Conservation (phyloP, 2,113 vertebrate species). For the Platichthys flesus region DNA sequence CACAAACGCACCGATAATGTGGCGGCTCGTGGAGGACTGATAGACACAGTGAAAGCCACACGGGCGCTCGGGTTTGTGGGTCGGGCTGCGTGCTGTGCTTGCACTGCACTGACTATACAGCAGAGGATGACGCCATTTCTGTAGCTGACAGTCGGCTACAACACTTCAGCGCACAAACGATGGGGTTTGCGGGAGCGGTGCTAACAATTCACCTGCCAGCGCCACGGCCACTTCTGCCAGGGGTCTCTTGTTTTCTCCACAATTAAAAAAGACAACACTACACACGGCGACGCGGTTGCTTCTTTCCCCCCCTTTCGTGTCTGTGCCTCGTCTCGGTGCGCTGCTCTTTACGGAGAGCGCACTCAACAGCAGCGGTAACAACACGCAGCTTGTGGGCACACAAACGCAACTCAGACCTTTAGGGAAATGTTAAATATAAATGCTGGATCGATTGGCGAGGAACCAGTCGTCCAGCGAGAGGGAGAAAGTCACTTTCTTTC, state of each 20-base stretch:
- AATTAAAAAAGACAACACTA: background rate
- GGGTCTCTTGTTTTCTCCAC: too few relatives aligned
- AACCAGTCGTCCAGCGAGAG: background rate
- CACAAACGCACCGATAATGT: slow-evolving; percentile 30
- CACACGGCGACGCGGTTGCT: slow-evolving; percentile 10
- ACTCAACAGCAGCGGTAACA: too few relatives aligned
- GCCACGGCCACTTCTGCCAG: background rate
- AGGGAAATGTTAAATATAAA: background rate
- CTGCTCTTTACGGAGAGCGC: slow-evolving; percentile 46
- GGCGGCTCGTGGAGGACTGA: slow-evolving; percentile 1
- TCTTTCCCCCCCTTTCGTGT: slow-evolving; percentile 41
- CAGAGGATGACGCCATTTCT: slow-evolving; percentile 86
- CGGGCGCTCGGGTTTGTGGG: slow-evolving; percentile 26
- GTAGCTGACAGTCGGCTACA: slow-evolving; percentile 69
- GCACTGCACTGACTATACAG: slow-evolving; percentile 73
- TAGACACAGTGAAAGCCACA: background rate
- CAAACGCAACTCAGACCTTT: background rate
- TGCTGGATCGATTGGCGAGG: background rate
- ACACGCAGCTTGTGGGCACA: background rate
- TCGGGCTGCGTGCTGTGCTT: slow-evolving; percentile 47
- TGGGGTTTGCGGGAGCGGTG: slow-evolving; percentile 5
- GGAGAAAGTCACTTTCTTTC: slow-evolving; percentile 63
- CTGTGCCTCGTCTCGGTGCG: slow-evolving; percentile 44
- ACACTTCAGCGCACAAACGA: slow-evolving; percentile 38
- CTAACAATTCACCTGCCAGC: slow-evolving; percentile 43